These are phyloP conservation scores for Drosophila recens DNA, from an alignment of 2,888 invertebrate species.

Conservation along the genomic window DNA sequence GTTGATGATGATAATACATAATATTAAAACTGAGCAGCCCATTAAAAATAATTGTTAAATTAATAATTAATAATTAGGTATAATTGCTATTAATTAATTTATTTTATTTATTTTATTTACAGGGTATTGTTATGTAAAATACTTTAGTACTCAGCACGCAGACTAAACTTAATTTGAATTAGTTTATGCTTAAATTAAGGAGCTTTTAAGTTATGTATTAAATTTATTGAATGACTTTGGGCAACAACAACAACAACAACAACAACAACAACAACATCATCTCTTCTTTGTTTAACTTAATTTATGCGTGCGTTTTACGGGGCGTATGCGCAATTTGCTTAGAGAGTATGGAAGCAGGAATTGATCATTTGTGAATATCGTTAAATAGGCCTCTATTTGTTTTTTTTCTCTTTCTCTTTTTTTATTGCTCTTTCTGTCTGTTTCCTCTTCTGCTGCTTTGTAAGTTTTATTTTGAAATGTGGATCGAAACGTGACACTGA, in stretches of 20 bases:
- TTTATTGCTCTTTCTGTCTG: constrained; percentile 2
- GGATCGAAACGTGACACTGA: constrained; percentile 78
- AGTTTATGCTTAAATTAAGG: constrained; percentile 7
- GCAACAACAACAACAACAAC: constrained; percentile 5
- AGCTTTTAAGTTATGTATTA: constrained; percentile 15
- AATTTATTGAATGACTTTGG: constrained; percentile 17
- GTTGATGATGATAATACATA: no score
- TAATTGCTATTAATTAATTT: background rate
- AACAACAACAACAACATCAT: no score
- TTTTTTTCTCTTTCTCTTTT: constrained; percentile 15
- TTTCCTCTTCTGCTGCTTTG: background rate
- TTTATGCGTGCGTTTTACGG: constrained; percentile 19
- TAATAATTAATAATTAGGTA: no score
- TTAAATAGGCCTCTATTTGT: constrained; percentile 12
- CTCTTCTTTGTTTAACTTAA: background rate
- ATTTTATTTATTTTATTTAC: background rate
- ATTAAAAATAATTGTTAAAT: no score
- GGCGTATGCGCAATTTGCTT: constrained; percentile 46
- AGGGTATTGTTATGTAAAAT: background rate
- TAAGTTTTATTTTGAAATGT: constrained; percentile 54
- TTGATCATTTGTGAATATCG: constrained; percentile 9
- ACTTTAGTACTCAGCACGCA: background rate
- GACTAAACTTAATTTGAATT: constrained; percentile 8
- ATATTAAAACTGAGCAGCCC: no score
- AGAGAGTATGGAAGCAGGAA: constrained; percentile 9